Conservation (phyloP, 2,113 vertebrate species). For the Bolborhynchus lineola region DNA sequence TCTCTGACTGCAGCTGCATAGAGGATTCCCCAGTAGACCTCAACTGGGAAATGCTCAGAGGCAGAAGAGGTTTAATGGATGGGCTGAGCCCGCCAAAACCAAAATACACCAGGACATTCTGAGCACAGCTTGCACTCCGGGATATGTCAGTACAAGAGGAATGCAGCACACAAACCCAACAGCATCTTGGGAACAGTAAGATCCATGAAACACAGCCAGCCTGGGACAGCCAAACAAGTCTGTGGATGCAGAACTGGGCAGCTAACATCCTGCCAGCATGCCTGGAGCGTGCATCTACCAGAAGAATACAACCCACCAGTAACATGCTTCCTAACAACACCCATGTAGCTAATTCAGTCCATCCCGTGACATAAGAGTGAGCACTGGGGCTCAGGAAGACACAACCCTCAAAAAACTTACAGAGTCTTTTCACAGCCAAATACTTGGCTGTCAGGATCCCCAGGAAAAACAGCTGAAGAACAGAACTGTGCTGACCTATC, state of each 20-base stretch:
- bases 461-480: background rate
- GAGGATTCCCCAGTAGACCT: background rate
- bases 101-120: background rate
- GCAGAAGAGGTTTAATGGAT: background rate
- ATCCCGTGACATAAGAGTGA: background rate
- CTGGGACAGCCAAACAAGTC: constrained; percentile 1
- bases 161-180: background rate
- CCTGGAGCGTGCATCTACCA: background rate
- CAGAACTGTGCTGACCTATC: background rate
- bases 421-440: background rate
- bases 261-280: background rate
- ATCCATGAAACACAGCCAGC: background rate
- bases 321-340: background rate
- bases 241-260: background rate
- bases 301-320: background rate
- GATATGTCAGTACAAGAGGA: background rate
- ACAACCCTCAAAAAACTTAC: background rate
- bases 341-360: background rate
- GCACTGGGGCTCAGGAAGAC: background rate
- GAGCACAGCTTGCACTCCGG: background rate
- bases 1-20: background rate
- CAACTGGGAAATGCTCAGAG: background rate
- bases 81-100: background rate
- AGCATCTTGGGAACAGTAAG: background rate
- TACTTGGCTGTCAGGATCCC: background rate